phyloP scores from a whole-genome alignment of 2,113 vertebrate genomes.

The Anser cygnoides region DNA sequence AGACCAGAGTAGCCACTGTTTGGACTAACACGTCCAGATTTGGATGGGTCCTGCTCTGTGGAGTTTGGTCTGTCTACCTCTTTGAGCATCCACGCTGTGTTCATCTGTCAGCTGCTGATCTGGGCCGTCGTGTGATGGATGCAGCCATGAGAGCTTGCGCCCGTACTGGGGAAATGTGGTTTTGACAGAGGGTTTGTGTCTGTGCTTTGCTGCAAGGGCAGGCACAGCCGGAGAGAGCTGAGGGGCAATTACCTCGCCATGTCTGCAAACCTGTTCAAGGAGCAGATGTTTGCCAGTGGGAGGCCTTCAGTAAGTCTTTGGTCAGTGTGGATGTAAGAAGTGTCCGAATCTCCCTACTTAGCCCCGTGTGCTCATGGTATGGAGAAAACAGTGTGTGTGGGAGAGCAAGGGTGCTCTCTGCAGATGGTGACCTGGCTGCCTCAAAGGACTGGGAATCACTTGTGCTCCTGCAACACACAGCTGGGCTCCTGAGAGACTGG shows the following conservation, averaged over 20 bases:
- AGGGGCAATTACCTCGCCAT: background rate
- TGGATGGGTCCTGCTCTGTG: fast-evolving
- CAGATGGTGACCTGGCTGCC: background rate
- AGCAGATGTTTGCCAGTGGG: background rate
- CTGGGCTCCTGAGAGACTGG: background rate
- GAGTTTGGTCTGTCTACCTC: background rate
- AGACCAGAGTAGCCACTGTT: background rate
- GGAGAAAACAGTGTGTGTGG: background rate
- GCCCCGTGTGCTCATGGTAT: background rate
- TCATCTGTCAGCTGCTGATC: background rate
- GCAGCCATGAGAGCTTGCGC: background rate
- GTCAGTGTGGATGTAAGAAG: background rate
- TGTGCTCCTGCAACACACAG: background rate
- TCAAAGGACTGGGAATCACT: background rate
- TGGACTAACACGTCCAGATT: background rate
- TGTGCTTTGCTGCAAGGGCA: background rate
- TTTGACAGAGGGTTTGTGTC: background rate
- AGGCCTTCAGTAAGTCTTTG: background rate
- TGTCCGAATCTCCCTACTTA: background rate
- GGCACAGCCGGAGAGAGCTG: background rate
- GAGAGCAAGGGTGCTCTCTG: background rate
- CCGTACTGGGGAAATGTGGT: background rate
- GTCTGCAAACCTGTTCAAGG: background rate
- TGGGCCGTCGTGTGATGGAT: background rate
- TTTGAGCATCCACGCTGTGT: background rate